Base-by-base conservation (phyloP, 2,888 invertebrate genomes). In the Scrobipalpa costella region DNA sequence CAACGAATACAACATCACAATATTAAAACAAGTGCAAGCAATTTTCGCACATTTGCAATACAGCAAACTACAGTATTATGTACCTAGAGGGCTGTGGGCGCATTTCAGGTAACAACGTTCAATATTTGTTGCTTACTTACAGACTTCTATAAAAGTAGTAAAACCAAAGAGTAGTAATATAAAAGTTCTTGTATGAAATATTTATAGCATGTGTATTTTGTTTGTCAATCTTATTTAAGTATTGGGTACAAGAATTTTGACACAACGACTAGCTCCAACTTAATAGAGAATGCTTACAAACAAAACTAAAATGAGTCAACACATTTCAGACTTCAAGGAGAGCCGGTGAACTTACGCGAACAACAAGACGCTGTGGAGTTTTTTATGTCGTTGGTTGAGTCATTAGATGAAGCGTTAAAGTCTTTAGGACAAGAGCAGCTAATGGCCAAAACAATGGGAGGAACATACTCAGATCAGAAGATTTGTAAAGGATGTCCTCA, bases 351-450 rank as follows among this genome's bases (percentile, higher is more conserved):
- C 91, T 93, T 99, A 71, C 93, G 99, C 62, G 99, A 99, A 83
- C 99, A 99, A 85, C 99, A 99, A 86, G 99, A 99, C 87, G 99
- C 99, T 0, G 96, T 99, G 38, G 99, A 99, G 88, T 99, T 99
- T 92, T 99, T 98, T 85, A 99, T 98, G 96, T 97, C 97, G 69
- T 92, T 99, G 61, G 97, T 99, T 44, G 99, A 99, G 88, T 97
- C 97, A 77, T 92, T 99, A 75, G 99, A 99, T 79, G 99, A 99
- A 90, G 98, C 98, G 11, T 91, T 99, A 44, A 99, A 99, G 90
- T 95, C 96, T 21, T 92, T 99, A 69, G 96, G 96, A 40, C 96
- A 98, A 78, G 96, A 97, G 74, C 97, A 98, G 85, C 94, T 98
- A 61, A 97, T 98, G 96, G 96, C 96, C 64, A 97, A 97, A 82